Percentiles rank a stretch among this genome's conserved stretches.
Evolutionary conservation across 2,113 vertebrate species (phyloP).

Genomic region (Indri indri): DNA sequence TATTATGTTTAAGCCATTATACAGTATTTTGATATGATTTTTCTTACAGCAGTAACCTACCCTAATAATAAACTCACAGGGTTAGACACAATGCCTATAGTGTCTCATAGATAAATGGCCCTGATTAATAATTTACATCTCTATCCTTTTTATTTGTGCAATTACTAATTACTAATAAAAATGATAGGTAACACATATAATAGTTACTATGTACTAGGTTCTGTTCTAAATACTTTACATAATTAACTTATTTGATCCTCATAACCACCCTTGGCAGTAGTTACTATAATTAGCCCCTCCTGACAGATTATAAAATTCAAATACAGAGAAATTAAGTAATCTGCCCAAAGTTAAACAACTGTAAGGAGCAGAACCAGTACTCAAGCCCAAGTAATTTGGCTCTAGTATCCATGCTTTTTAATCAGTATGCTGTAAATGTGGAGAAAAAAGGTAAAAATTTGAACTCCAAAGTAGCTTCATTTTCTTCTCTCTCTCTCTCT

Average conservation of each 20-base stretch:
- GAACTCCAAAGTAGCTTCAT: neutral
- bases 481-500: neutral
- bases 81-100: neutral
- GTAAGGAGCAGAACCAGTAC: neutral
- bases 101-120: neutral
- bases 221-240: neutral
- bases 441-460: neutral
- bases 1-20: neutral
- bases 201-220: neutral
- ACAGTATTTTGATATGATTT: neutral
- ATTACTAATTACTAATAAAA: constrained; percentile 45
- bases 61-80: neutral
- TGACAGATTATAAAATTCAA: constrained; percentile 23
- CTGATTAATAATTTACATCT: neutral
- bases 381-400: neutral
- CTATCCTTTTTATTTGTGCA: neutral
- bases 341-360: neutral
- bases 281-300: neutral
- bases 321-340: neutral
- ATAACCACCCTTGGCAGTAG: neutral
- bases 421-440: neutral
- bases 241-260: neutral
- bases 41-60: neutral
- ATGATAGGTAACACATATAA: neutral
- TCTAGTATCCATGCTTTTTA: neutral